Base-by-base conservation (phyloP, 2,888 invertebrate species). In the Ochropleura leucogaster region DNA sequence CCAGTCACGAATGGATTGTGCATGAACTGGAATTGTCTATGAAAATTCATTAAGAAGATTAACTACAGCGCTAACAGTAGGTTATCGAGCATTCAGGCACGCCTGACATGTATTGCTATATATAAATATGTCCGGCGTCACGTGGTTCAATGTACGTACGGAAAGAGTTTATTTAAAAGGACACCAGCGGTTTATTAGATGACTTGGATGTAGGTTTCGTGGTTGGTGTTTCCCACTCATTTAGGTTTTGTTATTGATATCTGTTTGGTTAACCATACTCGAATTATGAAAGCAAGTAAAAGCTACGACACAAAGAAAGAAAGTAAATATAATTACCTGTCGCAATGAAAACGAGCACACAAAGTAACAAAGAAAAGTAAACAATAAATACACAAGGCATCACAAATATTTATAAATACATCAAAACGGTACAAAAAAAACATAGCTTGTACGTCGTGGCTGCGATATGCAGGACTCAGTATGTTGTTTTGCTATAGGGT, bases 1-100 rank as follows among this genome's bases (percentile, higher is more conserved):
- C 73, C 70, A 79, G 79, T 87, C 84, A 79, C 85, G 78, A 85
- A 85, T 87, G 86, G 88, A 86, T 89, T 87, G 85, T 87, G 82
- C 74, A 84, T 83, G 67, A 84, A 81, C 81, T 82, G 72, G 77
- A 86, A 87, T 84, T 84, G 89, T 91, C 90, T 92, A 92, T 91
- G 91, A 90, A 92, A 93, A 92, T 93, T 93, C 89, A 93, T 94
- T 93, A 93, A 88, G 89, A 85, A 91, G 93, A 93, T 94, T 92
- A 92, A 93, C 91, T 86, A 86, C 88, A 76, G 84, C 78, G 85
- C 85, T 84, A 80, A 87, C 85, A 73, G 82, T 79, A 77, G 86
- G 82, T 68, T 85, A 85, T 80, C 62, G 73, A 77, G 55, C 40
- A 60, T 78, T 42, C 62, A 12, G 46, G 53, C 68, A 7, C 53